Conservation (phyloP, 2,888 invertebrate genomes). For the Elysia crispata region DNA sequence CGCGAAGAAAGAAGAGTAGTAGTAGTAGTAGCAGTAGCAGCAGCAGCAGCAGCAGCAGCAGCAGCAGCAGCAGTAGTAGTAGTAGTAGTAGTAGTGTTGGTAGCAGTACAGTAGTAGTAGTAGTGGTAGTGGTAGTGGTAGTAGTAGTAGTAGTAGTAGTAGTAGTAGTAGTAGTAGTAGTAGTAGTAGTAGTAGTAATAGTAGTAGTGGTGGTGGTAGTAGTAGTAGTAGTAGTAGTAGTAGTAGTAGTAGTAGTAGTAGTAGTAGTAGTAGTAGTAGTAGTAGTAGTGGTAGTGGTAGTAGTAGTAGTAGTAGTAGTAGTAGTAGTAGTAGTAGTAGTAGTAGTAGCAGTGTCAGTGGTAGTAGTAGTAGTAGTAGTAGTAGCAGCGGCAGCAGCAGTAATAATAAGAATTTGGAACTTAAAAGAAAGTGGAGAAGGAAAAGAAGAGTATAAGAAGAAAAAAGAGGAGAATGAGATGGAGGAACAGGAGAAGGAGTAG, state of each 20-base stretch:
- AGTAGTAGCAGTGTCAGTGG: not conserved
- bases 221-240: not conserved
- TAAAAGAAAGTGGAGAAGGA: too few relatives aligned
- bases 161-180: not conserved
- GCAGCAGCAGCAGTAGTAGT: not conserved
- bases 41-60: conserved; percentile 11
- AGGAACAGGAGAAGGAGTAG: too few relatives aligned
- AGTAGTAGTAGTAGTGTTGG: not conserved
- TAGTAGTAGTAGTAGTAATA: not conserved
- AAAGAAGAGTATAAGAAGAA: too few relatives aligned
- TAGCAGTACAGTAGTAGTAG: too few relatives aligned
- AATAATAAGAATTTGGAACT: too few relatives aligned
- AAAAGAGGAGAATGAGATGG: too few relatives aligned
- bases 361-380: not conserved
- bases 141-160: not conserved
- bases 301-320: not conserved
- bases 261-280: not conserved
- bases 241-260: not conserved
- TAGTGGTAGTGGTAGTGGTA: not conserved
- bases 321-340: conserved; percentile 5
- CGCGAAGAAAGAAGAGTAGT: too few relatives aligned
- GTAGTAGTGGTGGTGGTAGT: not conserved
- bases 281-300: not conserved
- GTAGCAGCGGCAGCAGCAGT: too few relatives aligned
- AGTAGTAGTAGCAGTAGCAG: too few relatives aligned